phyloP scores from a whole-genome alignment of 2,888 invertebrate genomes.

The Atethmia centrago region DNA sequence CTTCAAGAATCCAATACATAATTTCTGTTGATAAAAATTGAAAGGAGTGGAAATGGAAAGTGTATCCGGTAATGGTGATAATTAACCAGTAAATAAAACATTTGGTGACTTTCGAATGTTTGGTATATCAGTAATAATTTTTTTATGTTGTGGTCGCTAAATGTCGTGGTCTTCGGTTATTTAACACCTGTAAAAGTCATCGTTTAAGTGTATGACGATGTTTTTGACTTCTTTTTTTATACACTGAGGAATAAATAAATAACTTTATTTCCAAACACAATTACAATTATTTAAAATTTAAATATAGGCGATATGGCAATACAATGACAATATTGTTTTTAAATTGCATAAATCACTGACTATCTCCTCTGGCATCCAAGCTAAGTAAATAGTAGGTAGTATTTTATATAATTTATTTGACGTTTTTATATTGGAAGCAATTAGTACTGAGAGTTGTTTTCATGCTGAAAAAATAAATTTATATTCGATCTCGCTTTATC shows the following conservation, averaged over 20 bases:
- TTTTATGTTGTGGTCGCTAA: constrained; percentile 54
- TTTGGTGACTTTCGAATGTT: constrained; percentile 80
- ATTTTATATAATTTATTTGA: neutral
- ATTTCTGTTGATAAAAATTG: constrained; percentile 67
- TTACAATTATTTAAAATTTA: neutral
- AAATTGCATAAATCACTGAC: neutral
- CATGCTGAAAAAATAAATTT: neutral
- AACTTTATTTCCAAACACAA: neutral
- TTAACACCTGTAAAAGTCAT: constrained; percentile 52
- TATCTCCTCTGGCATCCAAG: neutral
- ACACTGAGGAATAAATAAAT: neutral
- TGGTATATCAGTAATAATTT: constrained; percentile 67
- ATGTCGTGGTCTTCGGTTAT: constrained; percentile 32
- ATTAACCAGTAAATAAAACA: constrained; percentile 78
- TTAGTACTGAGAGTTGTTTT: constrained; percentile 11
- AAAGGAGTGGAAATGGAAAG: constrained; percentile 80
- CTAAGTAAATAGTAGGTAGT: neutral
- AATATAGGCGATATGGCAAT: neutral
- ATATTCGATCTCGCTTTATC: constrained; percentile 2
- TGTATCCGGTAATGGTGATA: constrained; percentile 78
- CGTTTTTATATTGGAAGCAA: constrained; percentile 15
- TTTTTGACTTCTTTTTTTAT: constrained; percentile 5
- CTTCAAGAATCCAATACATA: constrained; percentile 30
- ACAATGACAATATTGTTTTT: neutral
- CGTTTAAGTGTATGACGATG: constrained; percentile 15